Conservation (phyloP, 2,888 invertebrate species). For the Trachelus troglodyta region DNA sequence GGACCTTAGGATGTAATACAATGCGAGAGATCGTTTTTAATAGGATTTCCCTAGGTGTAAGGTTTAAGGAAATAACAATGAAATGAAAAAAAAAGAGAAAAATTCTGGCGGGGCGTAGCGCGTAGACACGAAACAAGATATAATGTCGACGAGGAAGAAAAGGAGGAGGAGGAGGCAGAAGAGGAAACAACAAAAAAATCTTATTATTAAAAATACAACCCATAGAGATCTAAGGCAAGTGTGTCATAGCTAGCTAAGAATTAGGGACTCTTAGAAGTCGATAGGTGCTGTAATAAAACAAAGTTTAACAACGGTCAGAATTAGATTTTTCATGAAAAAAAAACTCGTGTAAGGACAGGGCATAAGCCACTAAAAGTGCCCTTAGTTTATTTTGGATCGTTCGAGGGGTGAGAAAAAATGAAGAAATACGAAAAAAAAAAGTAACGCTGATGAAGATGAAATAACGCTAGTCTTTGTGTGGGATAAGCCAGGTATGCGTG, state of each 20-base stretch:
- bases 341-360: conserved; percentile 59
- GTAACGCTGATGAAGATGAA: conserved; percentile 9
- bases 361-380: conserved; percentile 64
- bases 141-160: background rate
- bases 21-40: background rate
- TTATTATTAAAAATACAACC: conserved; percentile 12
- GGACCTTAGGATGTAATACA: background rate
- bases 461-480: conserved; percentile 61
- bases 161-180: background rate
- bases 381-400: conserved; percentile 64
- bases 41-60: background rate
- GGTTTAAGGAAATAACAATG: conserved; percentile 34
- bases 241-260: conserved; percentile 65
- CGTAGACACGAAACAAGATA: conserved; percentile 31
- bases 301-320: conserved; percentile 73
- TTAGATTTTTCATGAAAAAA: conserved; percentile 71
- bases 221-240: conserved; percentile 71
- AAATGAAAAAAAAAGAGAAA: conserved; percentile 7
- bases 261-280: conserved; percentile 62
- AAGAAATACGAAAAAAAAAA: conserved; percentile 17
- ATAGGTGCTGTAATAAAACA: conserved; percentile 73
- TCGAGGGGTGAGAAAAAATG: conserved; percentile 32
- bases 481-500: conserved; percentile 41
- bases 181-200: background rate
- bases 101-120: conserved; percentile 46